These are phyloP conservation scores for Centruroides sculpturatus DNA, from an alignment of 1,140 invertebrate species.

Conservation along the genomic window DNA sequence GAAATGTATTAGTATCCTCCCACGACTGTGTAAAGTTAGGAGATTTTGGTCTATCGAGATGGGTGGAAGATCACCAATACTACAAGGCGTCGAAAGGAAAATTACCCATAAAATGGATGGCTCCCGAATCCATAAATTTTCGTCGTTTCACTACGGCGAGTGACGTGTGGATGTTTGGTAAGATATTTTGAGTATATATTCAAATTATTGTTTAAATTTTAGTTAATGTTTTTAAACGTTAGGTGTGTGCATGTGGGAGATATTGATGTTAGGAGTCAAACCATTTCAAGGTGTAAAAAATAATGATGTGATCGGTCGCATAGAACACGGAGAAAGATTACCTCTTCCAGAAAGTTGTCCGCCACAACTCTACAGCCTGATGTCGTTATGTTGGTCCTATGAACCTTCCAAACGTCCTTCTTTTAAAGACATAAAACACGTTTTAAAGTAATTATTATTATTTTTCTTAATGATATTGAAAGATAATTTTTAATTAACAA, in stretches of 20 bases:
- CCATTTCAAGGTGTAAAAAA: slow-evolving; percentile 97
- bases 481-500: neutral
- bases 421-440: slow-evolving; percentile 75
- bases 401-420: slow-evolving; percentile 81
- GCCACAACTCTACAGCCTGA: slow-evolving; percentile 78
- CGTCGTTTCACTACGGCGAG: slow-evolving; percentile 83
- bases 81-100: slow-evolving; percentile 95
- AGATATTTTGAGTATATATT: slow-evolving; percentile 13
- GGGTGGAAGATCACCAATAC: slow-evolving; percentile 92
- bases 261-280: slow-evolving; percentile 91
- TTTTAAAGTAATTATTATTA: slow-evolving; percentile 48
- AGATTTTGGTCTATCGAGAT: slow-evolving; percentile 86
- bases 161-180: slow-evolving; percentile 99
- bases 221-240: neutral
- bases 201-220: too few relatives aligned
- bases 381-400: slow-evolving; percentile 93
- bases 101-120: slow-evolving; percentile 98
- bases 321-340: slow-evolving; percentile 88
- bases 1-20: slow-evolving; percentile 89
- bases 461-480: neutral
- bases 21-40: slow-evolving; percentile 91
- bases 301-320: slow-evolving; percentile 88
- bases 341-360: slow-evolving; percentile 80
- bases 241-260: slow-evolving; percentile 99
- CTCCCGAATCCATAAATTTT: slow-evolving; percentile 97